phyloP scores from a whole-genome alignment of 2,113 vertebrate species.

The Plestiodon gilberti region DNA sequence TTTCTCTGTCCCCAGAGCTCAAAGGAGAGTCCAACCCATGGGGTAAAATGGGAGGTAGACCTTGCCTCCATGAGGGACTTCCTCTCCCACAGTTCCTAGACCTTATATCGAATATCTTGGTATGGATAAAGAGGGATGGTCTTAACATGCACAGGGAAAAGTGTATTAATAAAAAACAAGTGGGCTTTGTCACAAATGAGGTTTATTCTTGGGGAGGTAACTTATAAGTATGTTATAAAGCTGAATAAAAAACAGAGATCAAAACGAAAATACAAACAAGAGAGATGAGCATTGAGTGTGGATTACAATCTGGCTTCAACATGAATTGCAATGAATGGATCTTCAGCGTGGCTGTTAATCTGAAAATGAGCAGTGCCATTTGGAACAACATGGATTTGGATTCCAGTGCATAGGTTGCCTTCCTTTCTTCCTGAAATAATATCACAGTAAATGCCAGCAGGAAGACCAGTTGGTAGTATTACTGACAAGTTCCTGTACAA shows the following conservation, averaged over 20 bases:
- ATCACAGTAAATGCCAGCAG: conserved; percentile 90
- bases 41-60: too few relatives aligned
- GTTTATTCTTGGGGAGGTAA: not conserved
- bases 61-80: too few relatives aligned
- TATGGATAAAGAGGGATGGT: too few relatives aligned
- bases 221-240: not conserved
- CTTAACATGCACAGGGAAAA: too few relatives aligned
- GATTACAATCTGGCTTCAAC: conserved; percentile 74
- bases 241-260: not conserved
- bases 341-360: conserved; percentile 85
- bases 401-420: conserved; percentile 79
- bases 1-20: too few relatives aligned
- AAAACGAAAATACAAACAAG: not conserved
- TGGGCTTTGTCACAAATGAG: not conserved
- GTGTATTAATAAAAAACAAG: not conserved
- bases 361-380: conserved; percentile 82
- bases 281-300: not conserved
- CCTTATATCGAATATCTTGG: too few relatives aligned
- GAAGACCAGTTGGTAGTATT: conserved; percentile 86
- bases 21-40: too few relatives aligned
- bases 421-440: conserved; percentile 91
- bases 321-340: conserved; percentile 90
- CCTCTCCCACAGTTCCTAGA: too few relatives aligned
- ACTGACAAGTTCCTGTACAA: conserved; percentile 78
- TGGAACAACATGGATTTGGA: conserved; percentile 76